phyloP scores from a whole-genome alignment of 1,140 invertebrate species.

The Wiebesia pumilae region DNA sequence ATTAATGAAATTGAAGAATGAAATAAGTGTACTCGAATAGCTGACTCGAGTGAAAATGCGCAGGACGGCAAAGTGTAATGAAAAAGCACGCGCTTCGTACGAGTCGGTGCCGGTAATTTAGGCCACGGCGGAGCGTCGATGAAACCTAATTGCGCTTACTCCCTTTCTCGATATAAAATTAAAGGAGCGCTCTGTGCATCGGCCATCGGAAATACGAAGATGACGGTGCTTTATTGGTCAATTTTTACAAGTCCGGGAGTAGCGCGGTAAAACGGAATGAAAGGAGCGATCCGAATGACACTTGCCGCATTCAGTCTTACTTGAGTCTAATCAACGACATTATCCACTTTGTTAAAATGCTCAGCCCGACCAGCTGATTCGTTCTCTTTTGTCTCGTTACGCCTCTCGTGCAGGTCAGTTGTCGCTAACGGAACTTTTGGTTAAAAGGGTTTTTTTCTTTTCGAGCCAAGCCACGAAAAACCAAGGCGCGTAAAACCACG shows the following conservation, averaged over 20 bases:
- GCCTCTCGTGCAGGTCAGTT: background rate
- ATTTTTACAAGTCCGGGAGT: slow-evolving; percentile 19
- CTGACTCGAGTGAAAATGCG: background rate
- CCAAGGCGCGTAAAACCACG: background rate
- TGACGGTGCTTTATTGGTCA: slow-evolving; percentile 29
- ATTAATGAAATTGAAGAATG: background rate
- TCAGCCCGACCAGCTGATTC: background rate
- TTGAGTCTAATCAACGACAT: slow-evolving; percentile 48
- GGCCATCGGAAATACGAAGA: background rate
- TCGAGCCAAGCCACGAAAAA: background rate
- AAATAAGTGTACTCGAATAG: background rate
- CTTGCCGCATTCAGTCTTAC: slow-evolving; percentile 46
- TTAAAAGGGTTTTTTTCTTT: background rate
- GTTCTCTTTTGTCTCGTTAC: background rate
- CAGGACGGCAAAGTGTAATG: too few species aligned
- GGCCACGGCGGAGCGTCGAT: background rate
- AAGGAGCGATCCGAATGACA: slow-evolving; percentile 37
- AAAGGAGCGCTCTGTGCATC: background rate
- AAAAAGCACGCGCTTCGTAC: too few species aligned
- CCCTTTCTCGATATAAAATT: slow-evolving; percentile 1
- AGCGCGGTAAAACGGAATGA: slow-evolving; percentile 23
- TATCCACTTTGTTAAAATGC: slow-evolving; percentile 47
- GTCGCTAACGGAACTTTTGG: background rate
- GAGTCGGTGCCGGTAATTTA: background rate
- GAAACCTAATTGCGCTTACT: background rate